Evolutionary conservation across 2,113 vertebrate genomes (phyloP).

Genomic region (Anarhynchus alexandrinus): DNA sequence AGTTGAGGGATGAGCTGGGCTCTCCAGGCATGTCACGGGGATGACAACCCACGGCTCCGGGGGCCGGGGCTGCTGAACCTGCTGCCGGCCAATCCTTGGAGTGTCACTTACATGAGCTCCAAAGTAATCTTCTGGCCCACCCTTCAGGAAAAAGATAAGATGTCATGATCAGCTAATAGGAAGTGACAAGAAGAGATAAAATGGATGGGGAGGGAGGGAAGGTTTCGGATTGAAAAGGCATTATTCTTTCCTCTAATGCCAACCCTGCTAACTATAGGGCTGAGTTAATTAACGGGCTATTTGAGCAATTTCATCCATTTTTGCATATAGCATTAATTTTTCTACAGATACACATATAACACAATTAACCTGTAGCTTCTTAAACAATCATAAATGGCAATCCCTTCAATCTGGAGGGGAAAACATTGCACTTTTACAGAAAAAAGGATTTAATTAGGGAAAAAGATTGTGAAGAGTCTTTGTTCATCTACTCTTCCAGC

Average conservation of each 20-base stretch:
- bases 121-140: constrained; percentile 76
- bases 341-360: constrained; percentile 39
- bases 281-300: constrained; percentile 66
- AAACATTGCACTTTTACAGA: constrained; percentile 15
- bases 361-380: constrained; percentile 65
- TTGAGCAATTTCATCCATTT: constrained; percentile 67
- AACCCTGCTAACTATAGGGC: constrained; percentile 59
- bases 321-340: constrained; percentile 63
- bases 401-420: neutral
- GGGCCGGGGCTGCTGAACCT: constrained; percentile 43
- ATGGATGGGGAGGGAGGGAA: constrained; percentile 67
- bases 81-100: constrained; percentile 73
- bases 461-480: constrained; percentile 14
- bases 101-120: constrained; percentile 81
- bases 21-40: constrained; percentile 65
- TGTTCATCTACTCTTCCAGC: constrained; percentile 6
- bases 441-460: neutral
- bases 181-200: constrained; percentile 79
- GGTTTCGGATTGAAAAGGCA: constrained; percentile 65
- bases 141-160: constrained; percentile 79
- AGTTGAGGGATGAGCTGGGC: constrained; percentile 58
- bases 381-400: constrained; percentile 24
- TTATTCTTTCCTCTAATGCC: constrained; percentile 70
- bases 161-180: constrained; percentile 79
- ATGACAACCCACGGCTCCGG: constrained; percentile 66